phyloP scores from a whole-genome alignment of 37 sponge, comb jelly and placozoan species.

The Bolinopsis microptera region DNA sequence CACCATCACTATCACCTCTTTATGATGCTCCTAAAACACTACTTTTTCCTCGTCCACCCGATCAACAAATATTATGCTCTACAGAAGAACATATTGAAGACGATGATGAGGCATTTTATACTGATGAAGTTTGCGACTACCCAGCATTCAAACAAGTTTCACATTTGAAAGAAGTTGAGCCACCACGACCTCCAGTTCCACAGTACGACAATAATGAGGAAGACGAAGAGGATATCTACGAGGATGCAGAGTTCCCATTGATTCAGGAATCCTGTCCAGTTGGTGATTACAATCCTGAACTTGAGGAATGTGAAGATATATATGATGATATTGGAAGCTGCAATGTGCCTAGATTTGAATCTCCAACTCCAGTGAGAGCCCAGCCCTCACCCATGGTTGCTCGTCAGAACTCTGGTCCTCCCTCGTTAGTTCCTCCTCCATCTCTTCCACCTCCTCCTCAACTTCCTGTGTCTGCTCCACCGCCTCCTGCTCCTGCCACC shows the following conservation, averaged over 20 bases:
- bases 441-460: background rate
- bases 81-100: background rate
- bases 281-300: background rate
- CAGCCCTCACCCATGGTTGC: background rate
- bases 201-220: too few species aligned
- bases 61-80: background rate
- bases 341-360: background rate
- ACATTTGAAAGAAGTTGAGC: too few species aligned
- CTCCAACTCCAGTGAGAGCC: background rate
- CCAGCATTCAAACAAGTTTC: background rate
- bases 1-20: background rate
- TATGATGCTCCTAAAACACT: background rate
- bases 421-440: background rate
- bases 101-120: background rate
- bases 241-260: background rate
- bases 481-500: background rate
- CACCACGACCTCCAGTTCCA: too few species aligned
- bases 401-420: background rate
- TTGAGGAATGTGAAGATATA: background rate
- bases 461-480: background rate
- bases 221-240: background rate
- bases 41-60: background rate
- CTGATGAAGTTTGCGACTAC: background rate
- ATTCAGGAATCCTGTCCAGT: background rate
- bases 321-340: background rate